phyloP scores from a whole-genome alignment of 1,140 invertebrate species.

The Cherax quadricarinatus region DNA sequence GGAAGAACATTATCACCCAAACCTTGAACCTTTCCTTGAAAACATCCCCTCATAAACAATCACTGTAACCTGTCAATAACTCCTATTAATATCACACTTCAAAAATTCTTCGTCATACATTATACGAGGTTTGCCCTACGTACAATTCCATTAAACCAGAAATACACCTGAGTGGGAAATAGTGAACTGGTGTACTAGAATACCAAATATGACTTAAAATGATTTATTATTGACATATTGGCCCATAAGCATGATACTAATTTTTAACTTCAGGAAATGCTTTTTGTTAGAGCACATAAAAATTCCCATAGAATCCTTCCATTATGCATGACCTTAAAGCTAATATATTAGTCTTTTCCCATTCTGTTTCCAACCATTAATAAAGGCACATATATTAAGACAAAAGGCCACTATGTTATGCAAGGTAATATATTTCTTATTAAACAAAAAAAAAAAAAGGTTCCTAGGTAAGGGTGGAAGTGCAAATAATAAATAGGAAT shows the following conservation, averaged over 20 bases:
- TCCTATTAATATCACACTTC: background rate
- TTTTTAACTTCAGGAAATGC: background rate
- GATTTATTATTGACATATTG: background rate
- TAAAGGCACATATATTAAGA: constrained; percentile 29
- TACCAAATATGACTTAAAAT: background rate
- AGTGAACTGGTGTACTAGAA: background rate
- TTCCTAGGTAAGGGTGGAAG: constrained; percentile 32
- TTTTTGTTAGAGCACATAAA: background rate
- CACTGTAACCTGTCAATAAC: background rate
- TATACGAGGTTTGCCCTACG: background rate
- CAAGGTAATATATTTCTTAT: background rate
- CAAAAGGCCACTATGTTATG: constrained; percentile 54
- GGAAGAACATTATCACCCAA: constrained; percentile 19
- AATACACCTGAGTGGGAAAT: background rate
- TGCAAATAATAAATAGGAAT: background rate
- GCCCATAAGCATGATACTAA: background rate
- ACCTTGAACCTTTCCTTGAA: constrained; percentile 26
- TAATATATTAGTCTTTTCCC: background rate
- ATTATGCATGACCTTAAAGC: background rate
- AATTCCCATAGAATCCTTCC: background rate
- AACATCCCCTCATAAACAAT: background rate
- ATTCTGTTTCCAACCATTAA: constrained; percentile 12
- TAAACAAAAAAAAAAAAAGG: constrained; percentile 35
- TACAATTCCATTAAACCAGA: background rate
- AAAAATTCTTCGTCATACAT: background rate